Percentiles rank a stretch among this genome's conserved stretches.
Conservation (phyloP, 2,888 invertebrate species). For the Reticulitermes lucifugus region DNA sequence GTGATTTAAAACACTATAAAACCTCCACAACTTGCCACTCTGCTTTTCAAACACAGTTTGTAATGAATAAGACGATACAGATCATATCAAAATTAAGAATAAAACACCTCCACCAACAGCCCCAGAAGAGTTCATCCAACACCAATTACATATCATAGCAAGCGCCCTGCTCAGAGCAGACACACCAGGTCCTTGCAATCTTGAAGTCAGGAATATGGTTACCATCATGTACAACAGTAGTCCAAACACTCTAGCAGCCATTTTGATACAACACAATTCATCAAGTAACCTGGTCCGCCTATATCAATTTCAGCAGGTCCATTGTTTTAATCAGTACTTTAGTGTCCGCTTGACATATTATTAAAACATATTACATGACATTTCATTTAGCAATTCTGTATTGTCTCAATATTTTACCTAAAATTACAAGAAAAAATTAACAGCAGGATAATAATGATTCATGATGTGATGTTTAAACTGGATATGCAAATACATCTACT, state of each 20-base stretch:
- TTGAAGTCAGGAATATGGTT: too few species aligned
- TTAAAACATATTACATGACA: too few species aligned
- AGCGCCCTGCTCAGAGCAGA: not conserved
- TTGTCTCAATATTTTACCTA: too few species aligned
- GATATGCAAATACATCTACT: not conserved
- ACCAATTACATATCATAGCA: not conserved
- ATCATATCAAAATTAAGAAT: not conserved
- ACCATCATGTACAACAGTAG: not conserved
- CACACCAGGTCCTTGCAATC: not conserved
- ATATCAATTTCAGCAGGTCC: not conserved
- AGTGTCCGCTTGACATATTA: not conserved
- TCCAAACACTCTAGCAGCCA: not conserved
- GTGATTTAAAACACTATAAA: too few species aligned
- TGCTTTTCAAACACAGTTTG: too few species aligned
- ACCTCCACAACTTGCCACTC: too few species aligned
- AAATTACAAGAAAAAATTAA: not conserved
- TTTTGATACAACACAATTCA: not conserved
- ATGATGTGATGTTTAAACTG: conserved; percentile 1
- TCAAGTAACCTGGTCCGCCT: not conserved
- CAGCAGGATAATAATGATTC: not conserved
- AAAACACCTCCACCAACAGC: conserved; percentile 12
- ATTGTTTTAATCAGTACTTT: not conserved
- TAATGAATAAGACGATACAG: too few species aligned
- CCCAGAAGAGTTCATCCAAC: not conserved
- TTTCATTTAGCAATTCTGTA: too few species aligned